Evolutionary conservation across 1,140 invertebrate genomes (phyloP), one percentile per base, ranked within the genome.

Genomic region (Ladona fulva): DNA sequence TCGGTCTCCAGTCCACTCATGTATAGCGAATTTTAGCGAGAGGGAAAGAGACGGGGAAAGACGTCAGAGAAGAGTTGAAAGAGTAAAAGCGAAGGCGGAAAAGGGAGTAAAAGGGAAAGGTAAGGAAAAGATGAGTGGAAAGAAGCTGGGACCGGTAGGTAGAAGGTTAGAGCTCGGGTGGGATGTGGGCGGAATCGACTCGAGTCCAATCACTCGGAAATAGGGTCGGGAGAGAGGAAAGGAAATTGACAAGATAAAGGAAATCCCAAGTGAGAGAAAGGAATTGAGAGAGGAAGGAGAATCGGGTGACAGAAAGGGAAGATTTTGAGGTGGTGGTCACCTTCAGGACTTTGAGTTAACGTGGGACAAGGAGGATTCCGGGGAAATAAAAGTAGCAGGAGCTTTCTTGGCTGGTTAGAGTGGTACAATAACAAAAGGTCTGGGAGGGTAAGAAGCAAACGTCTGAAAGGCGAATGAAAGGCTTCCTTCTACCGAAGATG

Each of bases 221-320:
- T 66, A 66, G 52, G 52, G 52, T 66, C 16, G 1, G 52, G 3
- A 22, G 14, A 66, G 52, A 66, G 14, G 52, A 66, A 22, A 66
- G 52, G 52, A 66, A 66, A 66, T 66, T 66, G 52, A 66, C 52
- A 66, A 66, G 52, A 22, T 66, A 66, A 66, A 66, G 52, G 52
- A 66, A 66, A 66, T 66, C 52, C 52, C 3, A 66, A 66, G n/a
- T 16, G 52, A 66, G 44, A 19, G 44, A 52, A 52, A 52, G 44
- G 19, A 52, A 52, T 52, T 52, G 44, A 52, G 52, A 22, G 14
- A 22, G 52, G n/a, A 22, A 66, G 5, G 52, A 22, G 52, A 16
- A 22, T 22, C n/a, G 5, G 52, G 52, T 19, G 52, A 66, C 16
- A 22, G 44, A 52, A 19, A 52, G 52, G 52, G n/a, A 22, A 66